Percentiles rank a stretch among this genome's conserved stretches.
Evolutionary conservation across 2,113 vertebrate species (phyloP).

Genomic region (Mus spicilegus): DNA sequence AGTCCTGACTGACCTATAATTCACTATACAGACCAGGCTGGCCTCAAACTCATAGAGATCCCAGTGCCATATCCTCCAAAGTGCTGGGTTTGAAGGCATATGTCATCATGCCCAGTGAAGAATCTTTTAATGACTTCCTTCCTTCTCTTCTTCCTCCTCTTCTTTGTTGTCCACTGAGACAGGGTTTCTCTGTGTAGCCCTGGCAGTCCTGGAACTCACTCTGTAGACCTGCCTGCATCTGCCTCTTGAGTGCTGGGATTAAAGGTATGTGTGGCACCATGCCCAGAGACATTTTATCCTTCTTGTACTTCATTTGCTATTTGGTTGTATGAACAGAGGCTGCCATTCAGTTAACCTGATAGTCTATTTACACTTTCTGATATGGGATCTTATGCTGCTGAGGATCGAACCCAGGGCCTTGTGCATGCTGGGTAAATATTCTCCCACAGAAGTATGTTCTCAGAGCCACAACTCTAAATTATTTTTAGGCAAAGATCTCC

Average conservation of each 20-base stretch:
- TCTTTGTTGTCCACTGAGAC: background rate
- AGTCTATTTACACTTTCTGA: background rate
- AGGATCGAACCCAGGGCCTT: background rate
- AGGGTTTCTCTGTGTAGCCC: background rate
- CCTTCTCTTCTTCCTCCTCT: too few species aligned
- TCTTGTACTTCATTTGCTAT: constrained; percentile 32
- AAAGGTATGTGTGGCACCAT: background rate
- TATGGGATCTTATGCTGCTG: background rate
- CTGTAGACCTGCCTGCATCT: background rate
- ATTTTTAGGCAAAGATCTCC: background rate
- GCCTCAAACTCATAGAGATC: background rate
- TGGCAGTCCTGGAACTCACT: background rate
- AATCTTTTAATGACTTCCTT: background rate
- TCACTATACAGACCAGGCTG: background rate
- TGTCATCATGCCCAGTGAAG: background rate
- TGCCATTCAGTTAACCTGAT: background rate
- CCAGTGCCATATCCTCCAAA: background rate
- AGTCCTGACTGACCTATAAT: background rate
- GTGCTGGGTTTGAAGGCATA: background rate
- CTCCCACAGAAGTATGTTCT: background rate
- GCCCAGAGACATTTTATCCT: background rate
- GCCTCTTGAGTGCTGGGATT: background rate
- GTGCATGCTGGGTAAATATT: background rate
- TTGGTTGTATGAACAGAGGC: constrained; percentile 33
- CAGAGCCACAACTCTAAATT: background rate